Percentiles rank a stretch among this genome's conserved stretches.
phyloP scores from a whole-genome alignment of 2,113 vertebrate genomes.

The Trochalopteron elliotii region DNA sequence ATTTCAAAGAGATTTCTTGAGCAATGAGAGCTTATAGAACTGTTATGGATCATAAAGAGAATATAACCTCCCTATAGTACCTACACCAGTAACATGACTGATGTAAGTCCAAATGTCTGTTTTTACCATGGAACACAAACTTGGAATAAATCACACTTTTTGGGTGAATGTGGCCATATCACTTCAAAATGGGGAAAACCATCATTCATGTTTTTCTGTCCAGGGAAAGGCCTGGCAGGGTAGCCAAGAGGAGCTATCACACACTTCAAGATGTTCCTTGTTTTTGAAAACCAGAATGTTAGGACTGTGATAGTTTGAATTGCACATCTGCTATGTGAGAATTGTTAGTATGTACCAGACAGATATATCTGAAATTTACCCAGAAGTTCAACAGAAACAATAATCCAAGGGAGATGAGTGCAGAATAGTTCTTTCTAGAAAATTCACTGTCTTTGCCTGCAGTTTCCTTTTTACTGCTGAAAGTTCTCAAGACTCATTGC shows the following conservation, averaged over 20 bases:
- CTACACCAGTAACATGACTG: not conserved
- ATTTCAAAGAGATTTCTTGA: not conserved
- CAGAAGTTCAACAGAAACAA: not conserved
- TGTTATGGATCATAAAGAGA: not conserved
- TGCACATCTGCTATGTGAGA: not conserved
- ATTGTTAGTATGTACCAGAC: not conserved
- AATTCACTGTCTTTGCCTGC: not conserved
- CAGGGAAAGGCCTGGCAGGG: not conserved
- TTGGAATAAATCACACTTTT: not conserved
- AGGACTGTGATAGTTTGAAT: not conserved
- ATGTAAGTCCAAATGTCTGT: not conserved
- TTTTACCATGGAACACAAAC: not conserved
- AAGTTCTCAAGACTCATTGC: not conserved
- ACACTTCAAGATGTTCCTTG: not conserved
- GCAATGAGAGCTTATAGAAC: not conserved
- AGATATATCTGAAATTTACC: not conserved
- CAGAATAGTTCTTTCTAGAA: not conserved
- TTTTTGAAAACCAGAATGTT: not conserved
- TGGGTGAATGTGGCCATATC: not conserved
- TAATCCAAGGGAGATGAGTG: not conserved
- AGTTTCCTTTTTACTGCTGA: not conserved
- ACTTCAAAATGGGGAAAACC: not conserved
- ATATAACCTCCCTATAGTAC: not conserved
- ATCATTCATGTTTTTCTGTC: not conserved
- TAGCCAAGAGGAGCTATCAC: not conserved